Conservation (phyloP, 2,888 invertebrate species). For the Stenodema calcarata region DNA sequence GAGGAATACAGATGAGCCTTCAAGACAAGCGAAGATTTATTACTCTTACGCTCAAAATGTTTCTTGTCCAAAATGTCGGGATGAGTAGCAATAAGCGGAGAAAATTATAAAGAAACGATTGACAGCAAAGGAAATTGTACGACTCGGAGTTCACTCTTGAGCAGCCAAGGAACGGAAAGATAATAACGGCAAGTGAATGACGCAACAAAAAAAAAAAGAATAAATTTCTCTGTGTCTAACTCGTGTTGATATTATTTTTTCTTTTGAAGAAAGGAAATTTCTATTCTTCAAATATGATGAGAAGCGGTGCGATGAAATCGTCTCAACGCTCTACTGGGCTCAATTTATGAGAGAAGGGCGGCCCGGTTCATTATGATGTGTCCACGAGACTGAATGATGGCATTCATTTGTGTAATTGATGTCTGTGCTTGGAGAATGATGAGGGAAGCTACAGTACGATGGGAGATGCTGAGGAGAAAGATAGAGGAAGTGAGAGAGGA, state of each 20-base stretch:
- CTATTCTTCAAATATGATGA: slow-evolving; percentile 3
- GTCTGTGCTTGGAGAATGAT: background rate
- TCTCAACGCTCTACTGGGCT: background rate
- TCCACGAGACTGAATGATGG: background rate
- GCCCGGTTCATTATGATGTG: background rate
- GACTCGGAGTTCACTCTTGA: slow-evolving; percentile 1
- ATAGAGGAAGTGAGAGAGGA: slow-evolving; percentile 14
- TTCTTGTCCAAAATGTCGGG: background rate
- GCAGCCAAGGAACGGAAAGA: background rate
- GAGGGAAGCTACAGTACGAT: background rate
- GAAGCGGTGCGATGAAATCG: background rate
- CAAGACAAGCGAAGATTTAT: background rate
- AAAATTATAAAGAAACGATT: slow-evolving; percentile 7
- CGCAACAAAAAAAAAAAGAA: background rate
- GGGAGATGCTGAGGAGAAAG: background rate
- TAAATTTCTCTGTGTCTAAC: background rate
- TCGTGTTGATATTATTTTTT: background rate
- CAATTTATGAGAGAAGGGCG: background rate
- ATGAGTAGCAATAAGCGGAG: background rate
- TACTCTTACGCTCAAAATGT: background rate
- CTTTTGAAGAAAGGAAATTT: background rate
- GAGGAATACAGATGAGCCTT: background rate
- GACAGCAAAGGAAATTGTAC: slow-evolving; percentile 34
- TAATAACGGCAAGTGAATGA: background rate
- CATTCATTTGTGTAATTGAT: background rate